Conservation (phyloP, 1,140 invertebrate species). For the Tetramorium parvispinum region DNA sequence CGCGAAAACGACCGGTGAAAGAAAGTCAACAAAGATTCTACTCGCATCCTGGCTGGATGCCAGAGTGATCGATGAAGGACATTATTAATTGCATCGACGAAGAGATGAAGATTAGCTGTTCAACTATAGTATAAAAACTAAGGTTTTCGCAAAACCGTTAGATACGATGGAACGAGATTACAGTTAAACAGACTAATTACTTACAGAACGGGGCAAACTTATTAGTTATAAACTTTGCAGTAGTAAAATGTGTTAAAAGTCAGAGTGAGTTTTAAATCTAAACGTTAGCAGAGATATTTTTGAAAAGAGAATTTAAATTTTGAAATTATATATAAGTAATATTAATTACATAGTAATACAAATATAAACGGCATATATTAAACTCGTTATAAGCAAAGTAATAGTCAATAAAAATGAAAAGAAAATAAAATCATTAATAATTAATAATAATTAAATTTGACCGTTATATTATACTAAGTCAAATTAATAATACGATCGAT, state of each 20-base stretch:
- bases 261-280: neutral
- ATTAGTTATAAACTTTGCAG: neutral
- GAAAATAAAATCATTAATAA: neutral
- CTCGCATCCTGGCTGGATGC: constrained; percentile 20
- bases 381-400: neutral
- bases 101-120: constrained; percentile 17
- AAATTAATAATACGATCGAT: too few relatives aligned
- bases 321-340: neutral
- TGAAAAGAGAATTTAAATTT: neutral
- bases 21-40: constrained; percentile 49
- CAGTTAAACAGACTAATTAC: neutral
- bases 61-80: constrained; percentile 38
- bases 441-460: too few relatives aligned
- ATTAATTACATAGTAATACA: neutral
- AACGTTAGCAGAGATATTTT: neutral
- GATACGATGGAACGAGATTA: neutral
- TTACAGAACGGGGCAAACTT: neutral
- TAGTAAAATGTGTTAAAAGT: neutral
- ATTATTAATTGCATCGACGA: constrained; percentile 44
- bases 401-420: neutral
- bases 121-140: constrained; percentile 47
- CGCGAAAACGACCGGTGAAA: constrained; percentile 14
- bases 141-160: neutral
- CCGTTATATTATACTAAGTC: too few relatives aligned
- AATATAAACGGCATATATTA: neutral